A percentile compares a stretch with the other conserved stretches of the same genome.
These are phyloP conservation scores for Neoascia interrupta DNA, from an alignment of 2,888 invertebrate genomes.

Conservation along the genomic window DNA sequence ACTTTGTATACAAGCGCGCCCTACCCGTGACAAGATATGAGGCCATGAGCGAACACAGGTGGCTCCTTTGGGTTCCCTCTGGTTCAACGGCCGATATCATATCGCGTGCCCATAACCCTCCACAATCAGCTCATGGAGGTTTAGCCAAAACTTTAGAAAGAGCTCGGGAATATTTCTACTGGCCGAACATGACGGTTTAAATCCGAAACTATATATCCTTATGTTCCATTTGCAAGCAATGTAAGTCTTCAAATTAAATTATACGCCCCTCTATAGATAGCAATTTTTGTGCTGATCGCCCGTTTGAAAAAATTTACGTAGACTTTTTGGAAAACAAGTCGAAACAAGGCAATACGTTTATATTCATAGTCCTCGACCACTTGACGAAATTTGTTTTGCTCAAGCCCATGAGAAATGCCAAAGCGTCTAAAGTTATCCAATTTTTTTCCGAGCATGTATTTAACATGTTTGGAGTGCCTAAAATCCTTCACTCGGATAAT, in stretches of 20 bases:
- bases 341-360: too few species aligned
- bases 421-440: neutral
- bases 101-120: slow-evolving; percentile 14
- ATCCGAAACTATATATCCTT: neutral
- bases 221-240: slow-evolving; percentile 1
- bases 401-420: neutral
- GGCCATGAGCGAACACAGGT: neutral
- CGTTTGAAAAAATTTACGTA: neutral
- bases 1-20: slow-evolving; percentile 2
- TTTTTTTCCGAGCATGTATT: neutral
- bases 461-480: too few species aligned
- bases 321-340: slow-evolving; percentile 4
- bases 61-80: slow-evolving; percentile 30
- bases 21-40: neutral
- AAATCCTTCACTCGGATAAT: slow-evolving; percentile 70
- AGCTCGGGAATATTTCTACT: neutral
- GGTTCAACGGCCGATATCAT: slow-evolving; percentile 11
- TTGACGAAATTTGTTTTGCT: too few species aligned
- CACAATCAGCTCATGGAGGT: slow-evolving; percentile 6
- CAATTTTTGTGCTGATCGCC: neutral
- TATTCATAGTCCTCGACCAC: too few species aligned
- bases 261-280: too few species aligned
- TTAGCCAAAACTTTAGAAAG: slow-evolving; percentile 20
- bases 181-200: slow-evolving; percentile 6
- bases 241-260: too few species aligned